Percentiles rank a stretch among this genome's conserved stretches.
Conservation (phyloP, 1,140 invertebrate genomes). For the Mya arenaria region DNA sequence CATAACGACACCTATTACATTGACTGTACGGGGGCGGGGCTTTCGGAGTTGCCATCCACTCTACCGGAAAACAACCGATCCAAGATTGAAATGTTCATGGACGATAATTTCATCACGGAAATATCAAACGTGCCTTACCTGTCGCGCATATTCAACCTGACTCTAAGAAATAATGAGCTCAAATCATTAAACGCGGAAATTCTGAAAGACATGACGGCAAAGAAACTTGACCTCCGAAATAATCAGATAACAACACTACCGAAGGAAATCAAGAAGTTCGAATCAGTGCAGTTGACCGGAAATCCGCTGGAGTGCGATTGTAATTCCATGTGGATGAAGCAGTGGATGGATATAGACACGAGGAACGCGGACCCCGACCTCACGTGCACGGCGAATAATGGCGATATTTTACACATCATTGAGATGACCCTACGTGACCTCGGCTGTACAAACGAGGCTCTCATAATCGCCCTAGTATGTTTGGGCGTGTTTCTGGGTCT, state of each 20-base stretch:
- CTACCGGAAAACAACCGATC: neutral
- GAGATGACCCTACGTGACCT: constrained; percentile 15
- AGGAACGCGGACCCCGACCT: constrained; percentile 9
- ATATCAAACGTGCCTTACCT: neutral
- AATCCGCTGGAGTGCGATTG: constrained; percentile 44
- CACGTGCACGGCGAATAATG: constrained; percentile 1
- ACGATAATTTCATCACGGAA: constrained; percentile 8
- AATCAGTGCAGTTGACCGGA: neutral
- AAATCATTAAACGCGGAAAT: neutral
- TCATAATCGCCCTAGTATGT: neutral
- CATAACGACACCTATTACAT: constrained; percentile 34
- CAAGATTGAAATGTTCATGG: constrained; percentile 30
- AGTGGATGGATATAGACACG: constrained; percentile 10
- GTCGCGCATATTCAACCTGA: neutral
- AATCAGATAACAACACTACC: constrained; percentile 8
- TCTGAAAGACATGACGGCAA: neutral
- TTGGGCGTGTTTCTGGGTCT: constrained; percentile 3
- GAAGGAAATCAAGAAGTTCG: constrained; percentile 18
- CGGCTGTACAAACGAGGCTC: constrained; percentile 2
- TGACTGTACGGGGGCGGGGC: constrained; percentile 16
- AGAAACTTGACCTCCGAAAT: constrained; percentile 30
- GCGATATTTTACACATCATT: neutral
- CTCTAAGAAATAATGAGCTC: constrained; percentile 6
- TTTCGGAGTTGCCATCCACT: constrained; percentile 9
- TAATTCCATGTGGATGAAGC: constrained; percentile 24